Conservation (phyloP, 2,113 vertebrate genomes). For the Cnemophilus loriae region DNA sequence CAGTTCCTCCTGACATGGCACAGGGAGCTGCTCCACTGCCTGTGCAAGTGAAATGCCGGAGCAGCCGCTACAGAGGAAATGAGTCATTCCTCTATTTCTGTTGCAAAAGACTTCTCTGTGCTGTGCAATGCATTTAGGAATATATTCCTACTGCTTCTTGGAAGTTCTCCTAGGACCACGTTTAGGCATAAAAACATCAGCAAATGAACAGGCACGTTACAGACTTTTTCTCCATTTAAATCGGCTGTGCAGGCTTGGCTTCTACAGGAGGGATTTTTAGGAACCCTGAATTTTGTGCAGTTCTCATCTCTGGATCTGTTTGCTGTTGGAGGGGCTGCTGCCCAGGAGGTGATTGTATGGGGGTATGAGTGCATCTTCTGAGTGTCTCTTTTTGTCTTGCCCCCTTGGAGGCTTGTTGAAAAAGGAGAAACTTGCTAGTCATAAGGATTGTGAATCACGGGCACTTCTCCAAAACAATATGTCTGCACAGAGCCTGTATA, state of each 20-base stretch:
- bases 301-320: background rate
- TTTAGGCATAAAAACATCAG: background rate
- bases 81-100: slow-evolving; percentile 61
- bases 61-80: slow-evolving; percentile 59
- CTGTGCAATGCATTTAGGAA: background rate
- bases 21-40: background rate
- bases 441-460: background rate
- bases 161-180: background rate
- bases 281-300: background rate
- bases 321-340: background rate
- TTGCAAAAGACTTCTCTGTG: background rate
- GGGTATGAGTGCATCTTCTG: background rate
- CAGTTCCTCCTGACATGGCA: background rate
- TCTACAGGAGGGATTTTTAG: background rate
- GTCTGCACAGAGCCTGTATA: background rate
- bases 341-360: background rate
- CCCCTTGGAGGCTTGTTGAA: background rate
- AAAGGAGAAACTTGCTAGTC: background rate
- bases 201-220: background rate
- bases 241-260: background rate
- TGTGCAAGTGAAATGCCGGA: background rate
- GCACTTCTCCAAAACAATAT: background rate
- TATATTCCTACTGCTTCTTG: background rate
- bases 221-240: background rate
- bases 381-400: background rate